phyloP scores from a whole-genome alignment of 2,113 vertebrate genomes.

The Bos javanicus region DNA sequence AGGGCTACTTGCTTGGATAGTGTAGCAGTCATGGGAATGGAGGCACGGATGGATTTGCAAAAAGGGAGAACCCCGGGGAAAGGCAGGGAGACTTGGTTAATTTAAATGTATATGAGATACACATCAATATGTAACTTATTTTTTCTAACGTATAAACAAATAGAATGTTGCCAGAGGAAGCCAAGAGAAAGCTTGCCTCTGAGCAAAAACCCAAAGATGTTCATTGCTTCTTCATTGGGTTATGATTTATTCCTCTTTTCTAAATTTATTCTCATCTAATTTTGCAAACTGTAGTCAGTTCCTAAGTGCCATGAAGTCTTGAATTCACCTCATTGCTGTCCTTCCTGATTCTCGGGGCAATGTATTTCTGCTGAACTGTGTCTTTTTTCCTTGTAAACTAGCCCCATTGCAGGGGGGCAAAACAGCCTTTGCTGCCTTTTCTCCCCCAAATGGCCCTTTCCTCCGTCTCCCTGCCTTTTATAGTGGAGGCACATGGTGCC shows the following conservation, averaged over 20 bases:
- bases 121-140: neutral
- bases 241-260: neutral
- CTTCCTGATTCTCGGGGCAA: neutral
- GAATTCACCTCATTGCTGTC: neutral
- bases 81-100: neutral
- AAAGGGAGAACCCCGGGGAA: neutral
- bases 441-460: neutral
- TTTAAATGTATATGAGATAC: neutral
- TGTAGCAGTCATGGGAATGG: neutral
- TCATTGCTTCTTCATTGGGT: neutral
- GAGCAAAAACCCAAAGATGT: neutral
- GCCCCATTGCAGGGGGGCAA: neutral
- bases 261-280: neutral
- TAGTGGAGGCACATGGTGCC: conserved; percentile 30
- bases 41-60: neutral
- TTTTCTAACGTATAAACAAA: neutral
- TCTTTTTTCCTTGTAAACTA: neutral
- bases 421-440: neutral
- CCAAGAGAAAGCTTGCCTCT: neutral
- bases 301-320: neutral
- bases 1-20: neutral
- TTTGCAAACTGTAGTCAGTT: neutral
- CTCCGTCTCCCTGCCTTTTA: conserved; percentile 23
- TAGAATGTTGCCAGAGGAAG: neutral
- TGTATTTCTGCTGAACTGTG: neutral